Percentiles rank a stretch among this genome's conserved stretches.
phyloP scores from a whole-genome alignment of 2,797 vertebrate species.

The Glyptemys insculpta region DNA sequence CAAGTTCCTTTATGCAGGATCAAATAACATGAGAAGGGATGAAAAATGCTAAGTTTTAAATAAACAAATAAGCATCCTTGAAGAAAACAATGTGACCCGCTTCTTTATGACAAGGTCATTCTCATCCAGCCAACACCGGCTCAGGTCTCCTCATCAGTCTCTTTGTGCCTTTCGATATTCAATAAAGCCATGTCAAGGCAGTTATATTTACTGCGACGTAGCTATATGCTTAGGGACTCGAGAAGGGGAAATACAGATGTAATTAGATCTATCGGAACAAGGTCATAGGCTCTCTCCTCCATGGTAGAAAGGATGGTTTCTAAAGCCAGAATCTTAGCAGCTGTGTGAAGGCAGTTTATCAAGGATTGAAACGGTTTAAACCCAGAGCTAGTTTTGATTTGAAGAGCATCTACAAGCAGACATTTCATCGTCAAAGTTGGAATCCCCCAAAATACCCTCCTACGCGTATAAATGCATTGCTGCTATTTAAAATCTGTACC shows the following conservation, averaged over 20 bases:
- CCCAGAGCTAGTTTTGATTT: not conserved
- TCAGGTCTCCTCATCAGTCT: rapidly evolving
- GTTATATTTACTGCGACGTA: rapidly evolving
- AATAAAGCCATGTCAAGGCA: rapidly evolving
- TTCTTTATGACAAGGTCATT: slow-evolving; percentile 56
- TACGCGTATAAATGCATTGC: rapidly evolving
- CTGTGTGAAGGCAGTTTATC: not conserved
- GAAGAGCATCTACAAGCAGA: not conserved
- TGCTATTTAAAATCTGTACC: not conserved
- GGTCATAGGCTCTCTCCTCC: slow-evolving; percentile 19
- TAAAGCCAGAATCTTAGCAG: not conserved
- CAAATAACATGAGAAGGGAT: not conserved
- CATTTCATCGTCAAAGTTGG: not conserved
- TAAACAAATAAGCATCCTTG: not conserved
- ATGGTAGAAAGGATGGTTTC: not conserved
- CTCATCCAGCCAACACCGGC: not conserved
- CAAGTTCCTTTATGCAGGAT: rapidly evolving
- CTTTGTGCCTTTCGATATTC: not conserved
- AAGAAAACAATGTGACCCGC: rapidly evolving
- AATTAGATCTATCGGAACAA: slow-evolving; percentile 17
- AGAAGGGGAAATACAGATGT: rapidly evolving
- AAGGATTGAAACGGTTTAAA: not conserved
- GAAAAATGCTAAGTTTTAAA: too few relatives aligned
- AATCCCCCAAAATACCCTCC: not conserved
- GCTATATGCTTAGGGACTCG: rapidly evolving